These are phyloP conservation scores for Charadrius vociferus DNA, from an alignment of 2,113 vertebrate species.

Conservation along the genomic window DNA sequence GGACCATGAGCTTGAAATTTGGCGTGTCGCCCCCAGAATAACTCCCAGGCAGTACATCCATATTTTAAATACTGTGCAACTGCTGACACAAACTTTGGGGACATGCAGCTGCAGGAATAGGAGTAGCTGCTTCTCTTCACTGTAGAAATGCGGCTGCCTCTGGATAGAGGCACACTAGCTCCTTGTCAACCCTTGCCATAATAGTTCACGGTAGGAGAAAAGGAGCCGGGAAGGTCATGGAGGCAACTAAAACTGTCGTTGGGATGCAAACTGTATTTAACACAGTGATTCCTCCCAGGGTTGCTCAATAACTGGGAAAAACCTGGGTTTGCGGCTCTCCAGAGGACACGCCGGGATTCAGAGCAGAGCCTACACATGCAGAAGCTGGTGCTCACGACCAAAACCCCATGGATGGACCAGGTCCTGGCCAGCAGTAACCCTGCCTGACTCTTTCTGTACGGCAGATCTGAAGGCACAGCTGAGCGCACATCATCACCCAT, in stretches of 20 bases:
- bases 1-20: neutral
- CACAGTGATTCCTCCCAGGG: neutral
- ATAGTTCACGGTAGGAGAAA: neutral
- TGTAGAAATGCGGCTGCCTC: neutral
- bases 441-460: neutral
- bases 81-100: slow-evolving; percentile 17
- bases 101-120: neutral
- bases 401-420: neutral
- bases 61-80: neutral
- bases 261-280: neutral
- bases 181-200: neutral
- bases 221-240: neutral
- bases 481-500: neutral
- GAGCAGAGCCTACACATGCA: neutral
- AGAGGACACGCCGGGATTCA: neutral
- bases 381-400: neutral
- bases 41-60: neutral
- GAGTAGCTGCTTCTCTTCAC: neutral
- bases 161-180: neutral
- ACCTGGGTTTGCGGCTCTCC: neutral
- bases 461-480: neutral
- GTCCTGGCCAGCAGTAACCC: neutral
- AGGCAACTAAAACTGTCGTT: neutral
- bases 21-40: neutral
- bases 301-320: neutral